Conservation (phyloP, 2,888 invertebrate genomes). For the Campoletis raptor region DNA sequence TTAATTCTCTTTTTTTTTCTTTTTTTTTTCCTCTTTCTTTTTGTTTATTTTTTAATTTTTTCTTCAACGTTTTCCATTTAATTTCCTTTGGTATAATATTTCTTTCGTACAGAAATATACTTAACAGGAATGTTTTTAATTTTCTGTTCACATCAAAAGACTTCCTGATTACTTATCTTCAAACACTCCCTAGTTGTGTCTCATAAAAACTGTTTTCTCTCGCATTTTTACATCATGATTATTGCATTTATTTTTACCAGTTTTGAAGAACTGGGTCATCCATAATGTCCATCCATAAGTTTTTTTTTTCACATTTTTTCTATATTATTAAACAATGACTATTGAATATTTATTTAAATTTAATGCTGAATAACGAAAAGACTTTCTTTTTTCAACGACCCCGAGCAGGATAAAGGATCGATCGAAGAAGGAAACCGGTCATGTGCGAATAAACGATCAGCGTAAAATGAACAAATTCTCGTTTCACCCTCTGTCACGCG, state of each 20-base stretch:
- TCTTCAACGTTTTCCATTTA: background rate
- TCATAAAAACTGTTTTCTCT: background rate
- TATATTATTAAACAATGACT: background rate
- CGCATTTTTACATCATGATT: background rate
- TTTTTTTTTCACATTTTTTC: background rate
- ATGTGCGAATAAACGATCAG: constrained; percentile 32
- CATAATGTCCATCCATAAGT: background rate
- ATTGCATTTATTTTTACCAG: background rate
- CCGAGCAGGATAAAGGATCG: background rate
- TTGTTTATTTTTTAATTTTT: background rate
- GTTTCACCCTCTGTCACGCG: constrained; percentile 30
- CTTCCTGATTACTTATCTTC: background rate
- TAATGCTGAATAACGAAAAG: background rate
- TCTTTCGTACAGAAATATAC: background rate
- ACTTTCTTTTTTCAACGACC: background rate
- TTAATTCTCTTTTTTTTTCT: background rate
- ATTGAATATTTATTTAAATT: background rate
- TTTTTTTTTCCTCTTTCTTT: background rate
- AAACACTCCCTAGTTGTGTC: background rate
- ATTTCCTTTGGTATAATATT: background rate
- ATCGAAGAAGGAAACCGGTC: background rate
- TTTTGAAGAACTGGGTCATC: background rate
- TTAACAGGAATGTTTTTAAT: background rate
- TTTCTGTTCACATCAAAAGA: background rate
- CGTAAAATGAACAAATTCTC: constrained; percentile 51